phyloP scores from a whole-genome alignment of 2,113 vertebrate genomes.

The Daphoenositta chrysoptera region DNA sequence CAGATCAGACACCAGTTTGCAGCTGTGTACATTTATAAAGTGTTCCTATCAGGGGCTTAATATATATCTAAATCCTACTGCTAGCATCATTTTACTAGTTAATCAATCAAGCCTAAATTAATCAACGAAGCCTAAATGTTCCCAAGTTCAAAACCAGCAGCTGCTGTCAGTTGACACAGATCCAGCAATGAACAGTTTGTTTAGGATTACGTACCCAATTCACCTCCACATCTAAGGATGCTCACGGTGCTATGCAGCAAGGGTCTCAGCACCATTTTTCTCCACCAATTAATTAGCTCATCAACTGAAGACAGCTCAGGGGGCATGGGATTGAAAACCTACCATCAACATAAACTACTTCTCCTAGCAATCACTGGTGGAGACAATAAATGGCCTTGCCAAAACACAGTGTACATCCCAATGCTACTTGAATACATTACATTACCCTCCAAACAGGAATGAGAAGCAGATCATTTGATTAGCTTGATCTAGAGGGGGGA shows the following conservation, averaged over 20 bases:
- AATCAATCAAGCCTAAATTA: conserved; percentile 27
- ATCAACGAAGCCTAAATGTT: conserved; percentile 20
- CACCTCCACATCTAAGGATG: background rate
- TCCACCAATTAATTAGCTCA: background rate
- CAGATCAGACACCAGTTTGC: background rate
- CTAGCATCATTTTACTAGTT: background rate
- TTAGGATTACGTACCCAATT: background rate
- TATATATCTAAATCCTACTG: background rate
- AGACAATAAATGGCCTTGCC: background rate
- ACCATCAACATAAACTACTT: background rate
- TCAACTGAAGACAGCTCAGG: background rate
- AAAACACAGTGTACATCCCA: background rate
- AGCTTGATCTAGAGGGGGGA: background rate
- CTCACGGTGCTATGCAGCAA: background rate
- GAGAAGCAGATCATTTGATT: background rate
- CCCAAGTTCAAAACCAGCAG: background rate
- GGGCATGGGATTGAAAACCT: background rate
- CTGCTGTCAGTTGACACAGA: background rate
- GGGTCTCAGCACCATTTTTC: background rate
- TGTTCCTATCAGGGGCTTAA: conserved; percentile 4
- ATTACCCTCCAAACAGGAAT: background rate
- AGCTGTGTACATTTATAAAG: background rate
- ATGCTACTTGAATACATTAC: background rate
- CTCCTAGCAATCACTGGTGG: background rate
- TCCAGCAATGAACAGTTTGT: background rate